These are phyloP conservation scores for Keiferia lycopersicella DNA, from an alignment of 2,888 invertebrate genomes.

Conservation along the genomic window DNA sequence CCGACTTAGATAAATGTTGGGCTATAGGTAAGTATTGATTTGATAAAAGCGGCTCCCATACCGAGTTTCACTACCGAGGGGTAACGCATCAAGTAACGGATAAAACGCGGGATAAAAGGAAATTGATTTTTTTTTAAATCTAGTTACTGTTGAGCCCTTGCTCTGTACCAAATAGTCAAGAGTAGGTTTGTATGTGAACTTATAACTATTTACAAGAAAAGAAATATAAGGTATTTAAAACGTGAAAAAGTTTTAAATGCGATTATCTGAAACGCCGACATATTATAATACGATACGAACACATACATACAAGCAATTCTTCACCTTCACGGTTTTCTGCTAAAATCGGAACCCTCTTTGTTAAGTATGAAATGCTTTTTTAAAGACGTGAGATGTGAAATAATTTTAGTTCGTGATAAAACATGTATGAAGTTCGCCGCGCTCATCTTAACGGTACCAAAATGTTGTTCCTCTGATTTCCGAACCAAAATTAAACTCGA, in stretches of 20 bases:
- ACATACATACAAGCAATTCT: neutral
- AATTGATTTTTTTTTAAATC: no score
- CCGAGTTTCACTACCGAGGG: neutral
- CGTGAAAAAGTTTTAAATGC: no score
- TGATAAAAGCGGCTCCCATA: neutral
- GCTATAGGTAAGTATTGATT: neutral
- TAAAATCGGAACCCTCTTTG: neutral
- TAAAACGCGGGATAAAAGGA: no score
- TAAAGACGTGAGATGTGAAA: constrained; percentile 5
- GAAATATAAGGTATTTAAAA: no score
- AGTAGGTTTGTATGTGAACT: no score
- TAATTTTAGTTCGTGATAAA: neutral
- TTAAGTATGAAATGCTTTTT: neutral
- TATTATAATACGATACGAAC: neutral
- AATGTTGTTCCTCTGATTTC: constrained; percentile 4
- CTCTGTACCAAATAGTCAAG: no score
- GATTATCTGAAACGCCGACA: neutral
- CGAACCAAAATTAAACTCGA: constrained; percentile 20
- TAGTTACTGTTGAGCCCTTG: no score
- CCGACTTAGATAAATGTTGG: constrained; percentile 25
- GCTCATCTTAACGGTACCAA: constrained; percentile 22
- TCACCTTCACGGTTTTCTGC: constrained; percentile 14
- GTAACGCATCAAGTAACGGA: no score
- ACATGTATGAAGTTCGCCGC: constrained; percentile 3
- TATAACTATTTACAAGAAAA: no score